Conservation (phyloP, 2,113 vertebrate genomes). For the Progne subis region DNA sequence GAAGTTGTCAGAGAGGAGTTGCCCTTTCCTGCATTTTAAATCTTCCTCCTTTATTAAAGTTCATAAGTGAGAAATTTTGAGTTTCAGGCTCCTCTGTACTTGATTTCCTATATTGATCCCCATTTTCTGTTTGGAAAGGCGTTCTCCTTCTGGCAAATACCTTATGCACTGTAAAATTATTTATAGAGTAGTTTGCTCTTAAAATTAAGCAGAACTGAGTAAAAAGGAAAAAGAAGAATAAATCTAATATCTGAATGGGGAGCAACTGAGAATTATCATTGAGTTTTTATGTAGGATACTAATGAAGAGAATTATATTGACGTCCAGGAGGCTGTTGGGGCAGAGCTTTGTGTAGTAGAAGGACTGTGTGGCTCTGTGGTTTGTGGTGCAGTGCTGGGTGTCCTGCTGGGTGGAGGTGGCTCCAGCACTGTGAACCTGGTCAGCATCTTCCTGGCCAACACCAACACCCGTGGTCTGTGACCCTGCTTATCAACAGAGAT, state of each 20-base stretch:
- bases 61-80: not conserved
- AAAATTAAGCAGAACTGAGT: not conserved
- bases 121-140: not conserved
- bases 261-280: not conserved
- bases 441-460: accelerated
- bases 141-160: not conserved
- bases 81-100: not conserved
- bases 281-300: not conserved
- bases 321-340: not conserved
- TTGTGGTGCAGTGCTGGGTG: not conserved
- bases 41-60: not conserved
- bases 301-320: not conserved
- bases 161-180: not conserved
- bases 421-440: not conserved
- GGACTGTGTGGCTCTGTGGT: not conserved
- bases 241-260: not conserved
- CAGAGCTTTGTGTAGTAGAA: not conserved
- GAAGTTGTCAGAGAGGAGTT: not conserved
- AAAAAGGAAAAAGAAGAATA: not conserved
- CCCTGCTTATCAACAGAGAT: not conserved
- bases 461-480: not conserved
- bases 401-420: not conserved
- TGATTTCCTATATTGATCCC: not conserved
- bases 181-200: not conserved
- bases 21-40: not conserved